Evolutionary conservation across 2,797 vertebrate species (phyloP).

Genomic region (Acanthis flammea): DNA sequence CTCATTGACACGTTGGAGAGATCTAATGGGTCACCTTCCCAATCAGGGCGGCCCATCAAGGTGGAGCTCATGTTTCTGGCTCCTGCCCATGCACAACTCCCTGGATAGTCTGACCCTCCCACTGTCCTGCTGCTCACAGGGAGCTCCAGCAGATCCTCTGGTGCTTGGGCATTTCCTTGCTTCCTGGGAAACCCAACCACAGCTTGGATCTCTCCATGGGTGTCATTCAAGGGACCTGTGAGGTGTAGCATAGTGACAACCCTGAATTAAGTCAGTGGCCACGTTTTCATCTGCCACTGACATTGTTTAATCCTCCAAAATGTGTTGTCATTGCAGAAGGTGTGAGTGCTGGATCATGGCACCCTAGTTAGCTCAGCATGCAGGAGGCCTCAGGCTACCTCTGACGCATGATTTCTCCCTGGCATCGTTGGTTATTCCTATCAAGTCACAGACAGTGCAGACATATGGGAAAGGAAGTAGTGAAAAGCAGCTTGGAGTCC

Average conservation of each 20-base stretch:
- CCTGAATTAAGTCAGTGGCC: not conserved
- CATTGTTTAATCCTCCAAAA: not conserved
- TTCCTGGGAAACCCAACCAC: not conserved
- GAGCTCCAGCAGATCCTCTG: not conserved
- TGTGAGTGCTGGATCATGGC: constrained; percentile 31
- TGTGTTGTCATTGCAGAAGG: not conserved
- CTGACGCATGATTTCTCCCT: not conserved
- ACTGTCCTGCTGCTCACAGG: not conserved
- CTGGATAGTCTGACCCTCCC: not conserved
- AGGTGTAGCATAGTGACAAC: not conserved
- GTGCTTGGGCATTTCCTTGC: fast-evolving
- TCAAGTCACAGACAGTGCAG: constrained; percentile 1
- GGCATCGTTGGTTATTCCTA: constrained; percentile 27
- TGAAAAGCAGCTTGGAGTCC: constrained; percentile 37
- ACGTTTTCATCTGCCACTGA: not conserved
- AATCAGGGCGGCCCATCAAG: not conserved
- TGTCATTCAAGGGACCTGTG: not conserved
- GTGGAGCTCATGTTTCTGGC: not conserved
- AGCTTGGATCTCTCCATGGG: fast-evolving
- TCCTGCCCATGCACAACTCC: not conserved
- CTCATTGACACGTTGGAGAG: not conserved
- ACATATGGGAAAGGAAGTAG: constrained; percentile 43
- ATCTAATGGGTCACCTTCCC: not conserved
- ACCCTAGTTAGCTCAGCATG: not conserved
- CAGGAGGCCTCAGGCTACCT: constrained; percentile 48